Evolutionary conservation across 2,113 vertebrate species (phyloP).

Genomic region (Panthera leo): DNA sequence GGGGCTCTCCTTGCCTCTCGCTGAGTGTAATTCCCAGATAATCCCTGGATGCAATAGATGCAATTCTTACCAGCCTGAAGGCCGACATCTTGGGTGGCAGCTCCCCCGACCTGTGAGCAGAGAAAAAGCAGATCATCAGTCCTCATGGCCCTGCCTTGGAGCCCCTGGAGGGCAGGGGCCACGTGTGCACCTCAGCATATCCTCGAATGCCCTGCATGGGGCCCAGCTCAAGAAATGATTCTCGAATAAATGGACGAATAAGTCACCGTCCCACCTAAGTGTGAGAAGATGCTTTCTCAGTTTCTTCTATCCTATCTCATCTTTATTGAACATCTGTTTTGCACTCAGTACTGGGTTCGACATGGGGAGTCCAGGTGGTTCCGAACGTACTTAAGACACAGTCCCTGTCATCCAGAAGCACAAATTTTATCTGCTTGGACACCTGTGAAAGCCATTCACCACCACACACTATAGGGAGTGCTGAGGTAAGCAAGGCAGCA

Average conservation of each 20-base stretch:
- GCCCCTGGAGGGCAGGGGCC: too few relatives aligned
- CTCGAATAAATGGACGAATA: rapidly evolving
- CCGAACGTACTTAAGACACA: background rate
- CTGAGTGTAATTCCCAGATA: background rate
- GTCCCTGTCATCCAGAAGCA: background rate
- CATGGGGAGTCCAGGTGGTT: background rate
- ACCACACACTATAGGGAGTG: rapidly evolving
- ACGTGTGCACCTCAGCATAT: rapidly evolving
- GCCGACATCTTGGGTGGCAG: conserved; percentile 37
- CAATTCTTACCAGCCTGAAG: conserved; percentile 68
- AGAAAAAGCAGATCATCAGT: background rate
- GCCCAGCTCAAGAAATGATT: background rate
- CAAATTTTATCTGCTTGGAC: background rate
- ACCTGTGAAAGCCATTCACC: background rate
- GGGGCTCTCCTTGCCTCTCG: background rate
- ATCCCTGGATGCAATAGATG: background rate
- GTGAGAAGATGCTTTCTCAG: background rate
- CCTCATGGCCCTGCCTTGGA: rapidly evolving
- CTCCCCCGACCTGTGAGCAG: background rate
- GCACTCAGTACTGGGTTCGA: background rate
- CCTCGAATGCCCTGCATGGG: background rate
- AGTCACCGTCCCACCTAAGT: background rate
- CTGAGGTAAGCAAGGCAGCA: background rate
- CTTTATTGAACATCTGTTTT: background rate
- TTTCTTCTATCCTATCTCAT: background rate